Conservation (phyloP, 2,888 invertebrate genomes). For the Eilema griseolum region DNA sequence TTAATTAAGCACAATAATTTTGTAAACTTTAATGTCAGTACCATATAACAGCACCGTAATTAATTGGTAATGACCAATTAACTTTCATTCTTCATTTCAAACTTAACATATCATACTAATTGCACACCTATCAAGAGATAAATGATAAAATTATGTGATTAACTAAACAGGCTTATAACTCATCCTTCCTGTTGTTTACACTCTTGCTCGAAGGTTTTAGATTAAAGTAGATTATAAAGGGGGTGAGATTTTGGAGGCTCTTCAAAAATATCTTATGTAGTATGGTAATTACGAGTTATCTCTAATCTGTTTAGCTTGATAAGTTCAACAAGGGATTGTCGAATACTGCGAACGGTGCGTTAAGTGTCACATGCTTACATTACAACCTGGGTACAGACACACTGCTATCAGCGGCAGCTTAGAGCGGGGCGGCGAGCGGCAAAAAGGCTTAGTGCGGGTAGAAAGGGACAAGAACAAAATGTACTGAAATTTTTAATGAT, state of each 20-base stretch:
- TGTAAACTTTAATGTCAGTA: not conserved
- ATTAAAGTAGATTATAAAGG: slow-evolving; percentile 14
- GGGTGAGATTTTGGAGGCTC: slow-evolving; percentile 3
- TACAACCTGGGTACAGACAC: not conserved
- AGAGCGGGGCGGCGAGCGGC: not conserved
- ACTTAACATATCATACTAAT: not conserved
- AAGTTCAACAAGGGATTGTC: slow-evolving; percentile 15
- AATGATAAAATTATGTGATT: not conserved
- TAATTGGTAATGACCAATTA: too few relatives aligned
- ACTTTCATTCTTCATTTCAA: not conserved
- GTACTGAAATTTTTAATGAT: not conserved
- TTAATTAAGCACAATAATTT: not conserved
- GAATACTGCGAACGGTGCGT: slow-evolving; percentile 12
- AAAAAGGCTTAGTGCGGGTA: not conserved
- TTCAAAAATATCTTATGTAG: slow-evolving; percentile 11
- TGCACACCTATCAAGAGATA: not conserved
- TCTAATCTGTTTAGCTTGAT: slow-evolving; percentile 19
- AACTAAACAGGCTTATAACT: not conserved
- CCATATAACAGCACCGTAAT: too few relatives aligned
- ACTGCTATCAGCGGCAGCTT: not conserved
- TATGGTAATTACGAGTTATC: slow-evolving; percentile 15
- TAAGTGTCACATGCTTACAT: not conserved
- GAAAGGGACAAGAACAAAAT: not conserved
- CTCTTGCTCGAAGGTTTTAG: slow-evolving; percentile 2
- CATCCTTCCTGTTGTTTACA: slow-evolving; percentile 12